A percentile compares a stretch with the other conserved stretches of the same genome.
Evolutionary conservation across 2,888 invertebrate genomes (phyloP).

Genomic region (Conops quadrifasciatus): DNA sequence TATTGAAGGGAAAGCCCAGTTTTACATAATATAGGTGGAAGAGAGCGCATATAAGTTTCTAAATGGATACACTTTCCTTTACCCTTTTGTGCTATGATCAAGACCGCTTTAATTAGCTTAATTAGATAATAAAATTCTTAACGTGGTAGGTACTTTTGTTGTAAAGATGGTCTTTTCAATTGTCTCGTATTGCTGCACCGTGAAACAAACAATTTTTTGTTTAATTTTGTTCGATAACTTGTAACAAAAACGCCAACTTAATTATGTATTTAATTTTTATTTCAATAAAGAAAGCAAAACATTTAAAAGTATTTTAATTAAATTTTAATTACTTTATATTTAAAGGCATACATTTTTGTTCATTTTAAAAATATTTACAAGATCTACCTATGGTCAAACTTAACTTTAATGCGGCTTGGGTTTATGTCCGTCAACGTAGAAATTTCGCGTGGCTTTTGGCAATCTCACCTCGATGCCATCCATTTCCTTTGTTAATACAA

Average conservation of each 20-base stretch:
- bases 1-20: neutral
- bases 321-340: neutral
- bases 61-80: too few relatives aligned
- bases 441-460: slow-evolving; percentile 91
- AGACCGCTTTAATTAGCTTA: neutral
- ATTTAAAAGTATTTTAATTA: neutral
- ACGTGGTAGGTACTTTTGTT: neutral
- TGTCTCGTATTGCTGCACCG: too few relatives aligned
- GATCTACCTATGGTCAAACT: neutral
- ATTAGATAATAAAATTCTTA: neutral
- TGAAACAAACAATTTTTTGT: too few relatives aligned
- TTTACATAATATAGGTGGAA: too few relatives aligned
- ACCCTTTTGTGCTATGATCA: too few relatives aligned
- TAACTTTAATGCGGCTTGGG: slow-evolving; percentile 85
- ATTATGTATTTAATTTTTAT: too few relatives aligned
- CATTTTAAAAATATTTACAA: slow-evolving; percentile 24
- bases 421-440: slow-evolving; percentile 97
- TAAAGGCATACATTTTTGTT: neutral
- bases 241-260: neutral
- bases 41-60: too few relatives aligned
- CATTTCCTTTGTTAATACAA: slow-evolving; percentile 83
- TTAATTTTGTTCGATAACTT: too few relatives aligned
- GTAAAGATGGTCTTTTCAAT: too few relatives aligned
- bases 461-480: slow-evolving; percentile 85
- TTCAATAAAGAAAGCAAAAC: too few relatives aligned